Evolutionary conservation across 2,113 vertebrate species (phyloP).

Genomic region (Carassius auratus): DNA sequence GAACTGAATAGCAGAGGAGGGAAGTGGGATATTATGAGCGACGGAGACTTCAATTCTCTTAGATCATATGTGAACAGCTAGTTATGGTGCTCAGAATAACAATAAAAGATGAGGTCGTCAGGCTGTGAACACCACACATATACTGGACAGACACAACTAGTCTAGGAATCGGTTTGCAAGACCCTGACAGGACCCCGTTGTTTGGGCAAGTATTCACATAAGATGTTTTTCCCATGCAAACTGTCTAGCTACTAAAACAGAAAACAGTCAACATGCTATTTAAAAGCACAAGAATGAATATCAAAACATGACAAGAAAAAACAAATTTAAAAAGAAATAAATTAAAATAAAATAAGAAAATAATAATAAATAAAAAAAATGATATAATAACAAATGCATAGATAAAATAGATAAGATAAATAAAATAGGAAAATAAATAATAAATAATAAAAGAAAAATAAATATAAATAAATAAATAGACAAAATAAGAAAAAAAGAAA

Average conservation of each 20-base stretch:
- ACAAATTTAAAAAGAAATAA: no score
- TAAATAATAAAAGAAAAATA: neutral
- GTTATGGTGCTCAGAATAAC: constrained; percentile 71
- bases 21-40: constrained; percentile 63
- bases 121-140: neutral
- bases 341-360: neutral
- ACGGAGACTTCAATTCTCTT: constrained; percentile 70
- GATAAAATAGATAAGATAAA: neutral
- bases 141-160: neutral
- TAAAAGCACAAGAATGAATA: neutral
- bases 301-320: neutral
- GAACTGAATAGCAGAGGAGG: constrained; percentile 64
- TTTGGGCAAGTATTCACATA: neutral
- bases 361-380: neutral
- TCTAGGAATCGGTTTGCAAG: neutral
- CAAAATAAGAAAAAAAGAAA: neutral
- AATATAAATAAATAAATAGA: neutral
- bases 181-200: neutral
- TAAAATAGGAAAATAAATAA: neutral
- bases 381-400: neutral
- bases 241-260: neutral
- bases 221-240: neutral
- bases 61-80: constrained; percentile 78
- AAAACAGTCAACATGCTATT: neutral
- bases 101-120: constrained; percentile 69